Percentiles rank a stretch among this genome's conserved stretches.
These are phyloP conservation scores for Ranitomeya variabilis DNA, from an alignment of 2,113 vertebrate species.

Conservation along the genomic window DNA sequence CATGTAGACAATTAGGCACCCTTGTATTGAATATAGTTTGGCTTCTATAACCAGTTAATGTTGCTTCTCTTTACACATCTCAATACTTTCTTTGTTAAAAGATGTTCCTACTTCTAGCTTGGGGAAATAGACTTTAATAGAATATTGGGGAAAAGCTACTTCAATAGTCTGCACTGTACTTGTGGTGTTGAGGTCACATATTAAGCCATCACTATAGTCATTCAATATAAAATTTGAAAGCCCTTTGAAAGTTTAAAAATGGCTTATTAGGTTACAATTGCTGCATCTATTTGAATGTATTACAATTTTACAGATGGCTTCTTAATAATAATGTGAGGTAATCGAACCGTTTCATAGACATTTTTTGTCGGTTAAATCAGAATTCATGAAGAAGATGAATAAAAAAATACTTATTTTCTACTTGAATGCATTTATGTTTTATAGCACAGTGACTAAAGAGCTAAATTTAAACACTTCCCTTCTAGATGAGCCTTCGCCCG, in stretches of 20 bases:
- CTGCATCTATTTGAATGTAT: conserved; percentile 19
- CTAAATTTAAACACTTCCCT: conserved; percentile 38
- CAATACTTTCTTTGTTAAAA: conserved; percentile 42
- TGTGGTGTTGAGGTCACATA: neutral
- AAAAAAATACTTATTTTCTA: conserved; percentile 40
- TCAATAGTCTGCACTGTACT: conserved; percentile 33
- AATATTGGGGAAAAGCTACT: neutral
- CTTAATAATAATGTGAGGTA: conserved; percentile 28
- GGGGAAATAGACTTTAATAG: neutral
- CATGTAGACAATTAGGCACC: neutral
- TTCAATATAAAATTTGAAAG: conserved; percentile 28
- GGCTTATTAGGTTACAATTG: conserved; percentile 21
- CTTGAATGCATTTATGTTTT: conserved; percentile 32
- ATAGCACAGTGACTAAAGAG: neutral
- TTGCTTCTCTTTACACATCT: neutral
- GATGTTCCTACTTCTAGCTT: neutral
- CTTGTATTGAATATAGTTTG: neutral
- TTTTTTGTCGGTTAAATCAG: conserved; percentile 39
- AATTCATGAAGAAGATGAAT: conserved; percentile 27
- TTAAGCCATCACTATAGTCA: neutral
- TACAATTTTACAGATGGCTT: conserved; percentile 36
- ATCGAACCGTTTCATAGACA: conserved; percentile 39
- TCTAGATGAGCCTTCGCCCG: neutral
- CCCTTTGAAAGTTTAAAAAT: conserved; percentile 41
- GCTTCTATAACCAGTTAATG: neutral